A percentile compares a stretch with the other conserved stretches of the same genome.
phyloP scores from a whole-genome alignment of 2,797 vertebrate genomes.

The Neomorphus geoffroyi region DNA sequence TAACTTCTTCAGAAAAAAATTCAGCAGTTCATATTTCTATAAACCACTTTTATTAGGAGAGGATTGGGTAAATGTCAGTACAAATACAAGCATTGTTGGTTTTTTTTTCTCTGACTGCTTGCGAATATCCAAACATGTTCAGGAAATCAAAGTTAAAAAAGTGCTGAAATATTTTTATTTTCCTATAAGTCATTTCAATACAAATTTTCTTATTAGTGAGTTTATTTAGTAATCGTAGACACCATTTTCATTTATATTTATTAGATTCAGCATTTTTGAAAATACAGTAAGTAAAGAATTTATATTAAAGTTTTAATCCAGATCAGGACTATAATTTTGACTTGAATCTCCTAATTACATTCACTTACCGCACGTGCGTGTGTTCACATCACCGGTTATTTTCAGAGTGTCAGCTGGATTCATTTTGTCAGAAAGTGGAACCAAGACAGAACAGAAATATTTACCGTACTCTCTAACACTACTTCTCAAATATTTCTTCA shows the following conservation, averaged over 20 bases:
- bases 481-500: neutral
- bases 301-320: neutral
- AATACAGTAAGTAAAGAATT: neutral
- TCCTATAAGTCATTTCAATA: neutral
- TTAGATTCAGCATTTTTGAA: neutral
- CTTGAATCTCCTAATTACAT: neutral
- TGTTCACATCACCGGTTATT: neutral
- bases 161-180: neutral
- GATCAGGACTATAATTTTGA: neutral
- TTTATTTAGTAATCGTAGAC: neutral
- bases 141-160: neutral
- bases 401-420: neutral
- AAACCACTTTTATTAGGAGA: neutral
- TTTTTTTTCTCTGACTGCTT: neutral
- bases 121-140: neutral
- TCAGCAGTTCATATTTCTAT: neutral
- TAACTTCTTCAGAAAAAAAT: neutral
- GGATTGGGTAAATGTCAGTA: neutral
- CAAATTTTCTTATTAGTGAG: neutral
- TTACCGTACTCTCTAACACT: neutral
- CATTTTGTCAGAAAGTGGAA: neutral
- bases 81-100: accelerated
- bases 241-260: neutral
- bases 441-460: neutral
- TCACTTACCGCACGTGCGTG: neutral